These are phyloP conservation scores for Muraenolepis orangiensis DNA, from an alignment of 2,797 vertebrate genomes.

Conservation along the genomic window DNA sequence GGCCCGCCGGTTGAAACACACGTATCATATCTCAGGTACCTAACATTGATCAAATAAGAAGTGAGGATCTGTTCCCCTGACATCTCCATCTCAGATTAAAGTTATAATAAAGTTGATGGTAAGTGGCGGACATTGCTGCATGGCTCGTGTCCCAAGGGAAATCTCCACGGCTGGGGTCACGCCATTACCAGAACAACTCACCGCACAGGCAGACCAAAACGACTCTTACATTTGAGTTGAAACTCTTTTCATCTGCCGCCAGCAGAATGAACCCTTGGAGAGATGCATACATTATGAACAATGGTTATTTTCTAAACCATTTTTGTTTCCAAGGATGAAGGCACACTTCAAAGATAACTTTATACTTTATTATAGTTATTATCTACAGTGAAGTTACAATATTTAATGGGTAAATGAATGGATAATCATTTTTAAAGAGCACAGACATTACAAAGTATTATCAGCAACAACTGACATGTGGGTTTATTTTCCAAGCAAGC, in stretches of 20 bases:
- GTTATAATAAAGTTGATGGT: slow-evolving; percentile 47
- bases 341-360: slow-evolving; percentile 53
- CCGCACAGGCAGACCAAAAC: slow-evolving; percentile 14
- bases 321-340: slow-evolving; percentile 54
- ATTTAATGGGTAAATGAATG: slow-evolving; percentile 31
- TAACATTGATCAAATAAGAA: background rate
- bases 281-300: slow-evolving; percentile 60
- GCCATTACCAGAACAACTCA: slow-evolving; percentile 42
- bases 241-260: slow-evolving; percentile 41
- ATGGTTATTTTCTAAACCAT: slow-evolving; percentile 43
- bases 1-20: background rate
- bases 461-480: background rate
- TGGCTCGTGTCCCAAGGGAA: slow-evolving; percentile 36
- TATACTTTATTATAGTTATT: slow-evolving; percentile 4
- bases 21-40: background rate
- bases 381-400: slow-evolving; percentile 25
- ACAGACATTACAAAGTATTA: slow-evolving; percentile 14
- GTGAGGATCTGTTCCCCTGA: background rate
- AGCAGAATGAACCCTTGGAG: slow-evolving; percentile 40
- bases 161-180: slow-evolving; percentile 41
- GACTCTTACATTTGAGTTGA: slow-evolving; percentile 40
- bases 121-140: slow-evolving; percentile 47
- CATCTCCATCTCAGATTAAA: background rate
- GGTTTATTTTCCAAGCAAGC: background rate
- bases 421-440: slow-evolving; percentile 32